Percentiles rank a stretch among this genome's conserved stretches.
Conservation (phyloP, 1,140 invertebrate species). For the Macrosteles quadrilineatus region DNA sequence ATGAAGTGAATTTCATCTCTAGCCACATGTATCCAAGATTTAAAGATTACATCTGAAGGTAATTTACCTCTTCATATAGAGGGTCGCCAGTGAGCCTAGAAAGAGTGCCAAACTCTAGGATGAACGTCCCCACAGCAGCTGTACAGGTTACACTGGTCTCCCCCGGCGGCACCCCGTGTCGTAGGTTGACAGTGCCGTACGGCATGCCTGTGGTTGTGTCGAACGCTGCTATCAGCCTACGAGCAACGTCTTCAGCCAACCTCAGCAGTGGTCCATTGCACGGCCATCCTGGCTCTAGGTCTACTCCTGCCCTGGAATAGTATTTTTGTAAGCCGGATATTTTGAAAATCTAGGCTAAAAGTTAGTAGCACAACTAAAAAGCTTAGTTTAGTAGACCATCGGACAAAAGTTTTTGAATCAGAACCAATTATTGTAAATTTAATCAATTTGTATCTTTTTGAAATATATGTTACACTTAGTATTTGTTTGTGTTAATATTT, state of each 20-base stretch:
- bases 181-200: slow-evolving; percentile 95
- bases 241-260: slow-evolving; percentile 92
- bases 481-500: too few relatives aligned
- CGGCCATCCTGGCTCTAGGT: slow-evolving; percentile 93
- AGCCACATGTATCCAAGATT: too few relatives aligned
- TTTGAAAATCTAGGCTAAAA: too few relatives aligned
- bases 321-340: too few relatives aligned
- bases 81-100: slow-evolving; percentile 94
- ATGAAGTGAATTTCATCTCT: too few relatives aligned
- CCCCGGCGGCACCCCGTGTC: slow-evolving; percentile 87
- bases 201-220: slow-evolving; percentile 95
- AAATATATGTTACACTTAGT: too few relatives aligned
- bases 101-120: slow-evolving; percentile 95
- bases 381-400: too few relatives aligned
- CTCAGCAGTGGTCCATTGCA: slow-evolving; percentile 92
- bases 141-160: slow-evolving; percentile 98
- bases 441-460: too few relatives aligned
- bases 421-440: too few relatives aligned
- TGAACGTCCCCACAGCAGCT: slow-evolving; percentile 96
- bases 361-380: too few relatives aligned
- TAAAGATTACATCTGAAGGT: too few relatives aligned
- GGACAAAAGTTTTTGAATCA: too few relatives aligned
- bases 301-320: slow-evolving; percentile 68
- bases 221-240: slow-evolving; percentile 86
- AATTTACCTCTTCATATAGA: slow-evolving; percentile 80